Conservation (phyloP, 2,797 vertebrate genomes). For the Myioborus melanocephalus region DNA sequence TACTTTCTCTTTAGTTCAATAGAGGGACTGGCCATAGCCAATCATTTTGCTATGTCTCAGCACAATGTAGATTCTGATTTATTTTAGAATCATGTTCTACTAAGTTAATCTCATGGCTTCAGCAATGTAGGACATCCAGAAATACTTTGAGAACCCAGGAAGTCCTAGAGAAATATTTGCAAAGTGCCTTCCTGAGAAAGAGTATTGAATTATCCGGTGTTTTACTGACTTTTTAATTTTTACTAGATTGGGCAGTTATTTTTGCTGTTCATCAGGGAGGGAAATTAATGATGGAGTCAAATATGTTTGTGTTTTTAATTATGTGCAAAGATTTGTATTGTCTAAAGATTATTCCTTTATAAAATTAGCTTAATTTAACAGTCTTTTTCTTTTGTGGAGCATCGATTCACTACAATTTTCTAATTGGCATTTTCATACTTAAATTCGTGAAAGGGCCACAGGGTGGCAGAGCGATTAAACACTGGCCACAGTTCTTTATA, state of each 20-base stretch:
- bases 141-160: background rate
- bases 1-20: no score
- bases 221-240: background rate
- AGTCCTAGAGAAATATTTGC: background rate
- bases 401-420: background rate
- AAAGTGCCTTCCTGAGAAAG: background rate
- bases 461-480: constrained; percentile 41
- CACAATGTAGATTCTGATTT: no score
- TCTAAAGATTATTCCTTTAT: background rate
- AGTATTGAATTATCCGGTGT: background rate
- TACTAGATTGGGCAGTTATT: background rate
- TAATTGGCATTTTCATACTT: background rate
- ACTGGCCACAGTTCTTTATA: background rate
- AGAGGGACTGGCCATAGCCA: no score
- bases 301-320: background rate
- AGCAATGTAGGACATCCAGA: no score
- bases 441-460: constrained; percentile 6
- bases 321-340: background rate
- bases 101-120: no score
- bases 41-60: no score
- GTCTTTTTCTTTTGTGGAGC: background rate
- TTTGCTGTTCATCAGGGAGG: background rate
- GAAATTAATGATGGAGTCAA: background rate
- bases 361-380: background rate
- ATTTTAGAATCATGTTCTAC: no score